Evolutionary conservation across 2,888 invertebrate genomes (phyloP), one percentile per base, ranked within the genome.

Genomic region (Euphydryas editha): DNA sequence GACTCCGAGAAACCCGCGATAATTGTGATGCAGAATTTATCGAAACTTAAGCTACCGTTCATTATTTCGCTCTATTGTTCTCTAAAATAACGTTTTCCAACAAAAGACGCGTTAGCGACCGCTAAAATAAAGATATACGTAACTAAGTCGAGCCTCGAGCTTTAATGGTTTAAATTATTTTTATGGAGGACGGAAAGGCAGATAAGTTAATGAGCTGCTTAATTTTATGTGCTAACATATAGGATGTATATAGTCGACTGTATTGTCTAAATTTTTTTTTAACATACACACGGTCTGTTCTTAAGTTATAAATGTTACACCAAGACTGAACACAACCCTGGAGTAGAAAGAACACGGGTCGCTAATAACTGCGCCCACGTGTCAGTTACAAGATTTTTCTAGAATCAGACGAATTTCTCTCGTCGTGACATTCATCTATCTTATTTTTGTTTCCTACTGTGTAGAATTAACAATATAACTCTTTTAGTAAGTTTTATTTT

Each of bases 401-500:
- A n/a, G n/a, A n/a, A n/a, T n/a, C n/a, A n/a, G n/a, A n/a, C n/a
- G n/a, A n/a, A n/a, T n/a, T n/a, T n/a, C n/a, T n/a, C n/a, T n/a
- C n/a, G n/a, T n/a, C n/a, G n/a, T n/a, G n/a, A n/a, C n/a, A n/a
- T n/a, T n/a, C n/a, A n/a, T n/a, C n/a, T n/a, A n/a, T n/a, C n/a
- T n/a, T n/a, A n/a, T n/a, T n/a, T n/a, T n/a, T n/a, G n/a, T n/a
- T n/a, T n/a, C n/a, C n/a, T n/a, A n/a, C n/a, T n/a, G n/a, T n/a
- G n/a, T n/a, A n/a, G n/a, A n/a, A n/a, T n/a, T n/a, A n/a, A n/a
- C n/a, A n/a, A n/a, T n/a, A n/a, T n/a, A n/a, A n/a, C n/a, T n/a
- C 94, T n/a, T n/a, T n/a, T n/a, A 24, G 2, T 24, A 24, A 24
- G 24, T 24, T 24, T 24, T 6, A 4, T 24, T 24, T 24, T 24